Evolutionary conservation across 92 coral and sea anemone species (phyloP).

Genomic region (Meandrina meandrites): DNA sequence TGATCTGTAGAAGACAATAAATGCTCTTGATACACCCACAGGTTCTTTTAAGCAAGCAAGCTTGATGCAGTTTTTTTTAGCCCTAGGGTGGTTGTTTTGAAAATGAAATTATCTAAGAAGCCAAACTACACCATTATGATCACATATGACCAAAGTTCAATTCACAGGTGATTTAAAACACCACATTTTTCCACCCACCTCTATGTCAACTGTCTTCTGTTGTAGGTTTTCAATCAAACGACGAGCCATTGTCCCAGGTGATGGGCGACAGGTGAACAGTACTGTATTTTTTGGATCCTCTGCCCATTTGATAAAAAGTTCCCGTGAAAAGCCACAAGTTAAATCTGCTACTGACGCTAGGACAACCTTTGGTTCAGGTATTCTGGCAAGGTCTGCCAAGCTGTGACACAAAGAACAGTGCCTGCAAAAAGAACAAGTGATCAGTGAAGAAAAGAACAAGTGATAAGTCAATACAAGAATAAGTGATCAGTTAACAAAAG

Average conservation of each 20-base stretch:
- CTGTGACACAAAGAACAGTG: constrained; percentile 92
- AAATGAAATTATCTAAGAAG: too few relatives aligned
- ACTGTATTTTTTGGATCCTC: constrained; percentile 87
- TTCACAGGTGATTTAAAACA: too few relatives aligned
- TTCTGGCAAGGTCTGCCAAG: constrained; percentile 82
- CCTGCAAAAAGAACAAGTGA: constrained; percentile 48
- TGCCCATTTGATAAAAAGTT: constrained; percentile 94
- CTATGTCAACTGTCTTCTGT: constrained; percentile 82
- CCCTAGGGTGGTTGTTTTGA: too few relatives aligned
- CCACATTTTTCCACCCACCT: constrained; percentile 51
- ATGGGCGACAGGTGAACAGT: constrained; percentile 84
- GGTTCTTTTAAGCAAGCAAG: too few relatives aligned
- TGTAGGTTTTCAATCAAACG: constrained; percentile 83
- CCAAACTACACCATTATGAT: too few relatives aligned
- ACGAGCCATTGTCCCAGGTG: constrained; percentile 93
- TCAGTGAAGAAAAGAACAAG: background rate
- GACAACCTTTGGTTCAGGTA: constrained; percentile 99
- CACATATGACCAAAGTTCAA: too few relatives aligned
- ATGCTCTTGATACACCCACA: too few relatives aligned
- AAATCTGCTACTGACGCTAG: constrained; percentile 92
- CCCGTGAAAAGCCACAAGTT: constrained; percentile 91
- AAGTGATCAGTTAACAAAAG: background rate
- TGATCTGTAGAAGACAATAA: background rate
- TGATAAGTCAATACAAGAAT: background rate
- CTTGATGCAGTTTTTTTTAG: too few relatives aligned